Percentiles rank a stretch among this genome's conserved stretches.
Conservation (phyloP, 2,113 vertebrate species). For the Struthidea cinerea region DNA sequence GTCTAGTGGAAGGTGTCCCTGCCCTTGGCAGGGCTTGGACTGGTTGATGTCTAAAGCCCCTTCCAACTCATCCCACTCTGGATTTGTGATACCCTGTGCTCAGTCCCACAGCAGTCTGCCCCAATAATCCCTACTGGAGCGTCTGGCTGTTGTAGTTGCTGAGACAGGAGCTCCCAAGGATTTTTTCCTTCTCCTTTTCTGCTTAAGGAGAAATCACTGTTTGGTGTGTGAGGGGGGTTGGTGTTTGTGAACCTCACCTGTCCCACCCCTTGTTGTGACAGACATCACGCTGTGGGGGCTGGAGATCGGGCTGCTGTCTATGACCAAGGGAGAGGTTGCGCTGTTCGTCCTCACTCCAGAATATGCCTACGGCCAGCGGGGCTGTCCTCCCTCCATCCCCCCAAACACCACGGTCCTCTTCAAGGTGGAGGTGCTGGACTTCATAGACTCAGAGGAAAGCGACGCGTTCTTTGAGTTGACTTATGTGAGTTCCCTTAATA, state of each 20-base stretch:
- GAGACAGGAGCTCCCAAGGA: background rate
- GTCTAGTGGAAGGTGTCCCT: background rate
- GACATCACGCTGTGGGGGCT: slow-evolving; percentile 87
- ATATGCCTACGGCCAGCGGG: slow-evolving; percentile 84
- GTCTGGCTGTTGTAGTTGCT: background rate
- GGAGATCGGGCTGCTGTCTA: slow-evolving; percentile 84
- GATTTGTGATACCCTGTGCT: background rate
- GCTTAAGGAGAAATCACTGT: background rate
- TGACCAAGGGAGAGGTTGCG: slow-evolving; percentile 86
- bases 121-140: rapidly evolving
- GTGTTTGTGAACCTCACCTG: background rate
- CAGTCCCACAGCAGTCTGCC: background rate
- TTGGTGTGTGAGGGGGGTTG: background rate
- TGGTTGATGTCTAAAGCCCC: background rate
- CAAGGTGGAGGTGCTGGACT: slow-evolving; percentile 87
- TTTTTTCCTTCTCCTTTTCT: background rate
- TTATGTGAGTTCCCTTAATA: slow-evolving; percentile 66
- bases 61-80: background rate
- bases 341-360: slow-evolving; percentile 79
- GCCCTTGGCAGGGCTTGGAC: background rate
- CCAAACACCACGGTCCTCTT: slow-evolving; percentile 77
- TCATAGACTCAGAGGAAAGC: slow-evolving; percentile 79
- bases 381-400: slow-evolving; percentile 87
- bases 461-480: slow-evolving; percentile 79
- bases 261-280: slow-evolving; percentile 7